Evolutionary conservation across 2,797 vertebrate species (phyloP).

Genomic region (Denticeps clupeoides): DNA sequence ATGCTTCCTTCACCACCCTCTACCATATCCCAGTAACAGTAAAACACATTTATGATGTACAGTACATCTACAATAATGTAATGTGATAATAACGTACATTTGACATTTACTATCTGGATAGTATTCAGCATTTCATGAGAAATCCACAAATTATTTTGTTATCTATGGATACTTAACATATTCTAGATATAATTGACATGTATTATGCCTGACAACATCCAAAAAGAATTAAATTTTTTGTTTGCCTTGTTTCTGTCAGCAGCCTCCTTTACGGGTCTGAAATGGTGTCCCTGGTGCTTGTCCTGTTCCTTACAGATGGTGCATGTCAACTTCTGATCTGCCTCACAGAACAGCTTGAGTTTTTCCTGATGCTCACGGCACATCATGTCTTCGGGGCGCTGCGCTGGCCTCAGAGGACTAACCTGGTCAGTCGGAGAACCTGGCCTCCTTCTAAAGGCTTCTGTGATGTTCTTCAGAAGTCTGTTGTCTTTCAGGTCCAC

Average conservation of each 20-base stretch:
- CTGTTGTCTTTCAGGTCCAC: slow-evolving; percentile 15
- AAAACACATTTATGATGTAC: not conserved
- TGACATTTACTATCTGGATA: too few relatives aligned
- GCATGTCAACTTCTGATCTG: slow-evolving; percentile 33
- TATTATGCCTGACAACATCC: too few relatives aligned
- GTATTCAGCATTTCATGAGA: too few relatives aligned
- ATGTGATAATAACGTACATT: too few relatives aligned
- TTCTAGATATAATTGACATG: too few relatives aligned
- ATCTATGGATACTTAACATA: too few relatives aligned
- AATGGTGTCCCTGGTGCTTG: slow-evolving; percentile 40
- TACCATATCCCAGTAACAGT: slow-evolving; percentile 5
- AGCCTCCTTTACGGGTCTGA: slow-evolving; percentile 45
- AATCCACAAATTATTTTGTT: too few relatives aligned
- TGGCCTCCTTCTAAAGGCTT: not conserved
- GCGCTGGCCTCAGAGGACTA: not conserved
- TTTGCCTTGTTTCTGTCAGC: slow-evolving; percentile 25
- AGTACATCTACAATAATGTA: not conserved
- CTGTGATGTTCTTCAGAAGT: slow-evolving; percentile 13
- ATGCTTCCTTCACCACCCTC: slow-evolving; percentile 25
- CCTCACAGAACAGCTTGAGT: slow-evolving; percentile 29
- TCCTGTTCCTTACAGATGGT: slow-evolving; percentile 40
- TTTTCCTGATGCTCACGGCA: slow-evolving; percentile 48
- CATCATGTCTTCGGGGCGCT: slow-evolving; percentile 2
- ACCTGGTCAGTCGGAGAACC: not conserved
- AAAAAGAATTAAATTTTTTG: too few relatives aligned